Evolutionary conservation across 2,888 invertebrate genomes (phyloP).

Genomic region (Crepidodera aurea): DNA sequence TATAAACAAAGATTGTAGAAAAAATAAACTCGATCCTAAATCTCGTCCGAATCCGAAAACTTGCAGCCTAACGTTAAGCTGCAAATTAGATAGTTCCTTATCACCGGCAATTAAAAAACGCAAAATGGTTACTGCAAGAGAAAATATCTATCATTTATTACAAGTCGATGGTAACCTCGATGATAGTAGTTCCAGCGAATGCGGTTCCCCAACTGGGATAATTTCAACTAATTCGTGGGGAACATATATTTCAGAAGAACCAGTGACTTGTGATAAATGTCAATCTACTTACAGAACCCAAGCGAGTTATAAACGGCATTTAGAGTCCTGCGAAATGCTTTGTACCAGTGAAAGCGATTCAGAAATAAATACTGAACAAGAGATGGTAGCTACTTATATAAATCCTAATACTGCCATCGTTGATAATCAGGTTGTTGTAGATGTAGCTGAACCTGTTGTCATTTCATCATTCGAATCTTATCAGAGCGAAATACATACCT

Average conservation of each 20-base stretch:
- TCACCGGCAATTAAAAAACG: slow-evolving; percentile 74
- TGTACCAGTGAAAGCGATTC: slow-evolving; percentile 85
- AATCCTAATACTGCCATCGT: slow-evolving; percentile 29
- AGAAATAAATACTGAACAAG: slow-evolving; percentile 60
- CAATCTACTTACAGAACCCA: slow-evolving; percentile 86
- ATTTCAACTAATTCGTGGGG: slow-evolving; percentile 50
- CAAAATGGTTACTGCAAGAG: slow-evolving; percentile 62
- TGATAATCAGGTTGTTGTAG: slow-evolving; percentile 38
- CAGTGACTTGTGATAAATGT: slow-evolving; percentile 87
- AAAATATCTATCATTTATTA: slow-evolving; percentile 62
- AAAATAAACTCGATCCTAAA: slow-evolving; percentile 69
- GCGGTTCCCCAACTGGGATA: slow-evolving; percentile 53
- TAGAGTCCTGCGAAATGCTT: slow-evolving; percentile 79
- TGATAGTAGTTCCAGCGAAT: slow-evolving; percentile 63
- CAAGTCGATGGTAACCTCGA: slow-evolving; percentile 68
- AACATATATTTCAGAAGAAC: slow-evolving; percentile 68
- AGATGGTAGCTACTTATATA: slow-evolving; percentile 34
- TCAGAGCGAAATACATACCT: slow-evolving; percentile 58
- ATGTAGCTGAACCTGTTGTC: slow-evolving; percentile 50
- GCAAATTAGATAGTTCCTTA: slow-evolving; percentile 71
- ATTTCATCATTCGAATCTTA: slow-evolving; percentile 57
- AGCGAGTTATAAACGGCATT: slow-evolving; percentile 81
- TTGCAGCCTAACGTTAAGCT: slow-evolving; percentile 74
- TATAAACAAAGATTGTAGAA: slow-evolving; percentile 66
- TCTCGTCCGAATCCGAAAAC: slow-evolving; percentile 67